Base-by-base conservation (phyloP, 2,797 vertebrate genomes). In the Tolypeutes matacus region DNA sequence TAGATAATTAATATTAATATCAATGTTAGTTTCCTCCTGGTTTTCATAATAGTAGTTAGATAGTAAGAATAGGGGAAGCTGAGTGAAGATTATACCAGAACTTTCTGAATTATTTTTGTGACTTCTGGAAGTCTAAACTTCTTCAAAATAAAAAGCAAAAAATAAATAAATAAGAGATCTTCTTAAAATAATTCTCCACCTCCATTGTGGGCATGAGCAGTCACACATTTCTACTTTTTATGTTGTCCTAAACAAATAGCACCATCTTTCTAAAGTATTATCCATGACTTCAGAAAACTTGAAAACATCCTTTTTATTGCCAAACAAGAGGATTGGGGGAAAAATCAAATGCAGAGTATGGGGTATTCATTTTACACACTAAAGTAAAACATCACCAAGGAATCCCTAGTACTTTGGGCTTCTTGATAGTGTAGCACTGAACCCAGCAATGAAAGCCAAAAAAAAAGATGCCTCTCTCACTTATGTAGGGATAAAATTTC, bases 141-240 rank as follows among this genome's bases (percentile, higher is more conserved):
- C 72, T 95, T 64, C 69, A 83, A 93, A 64, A 23, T 89, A 62
- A 76, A 82, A 86, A 82, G 6, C 5, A 70, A 91, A 64, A 76
- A 39, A 39, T 39, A 87, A 42, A 53, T n/a, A 64, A 69, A 39
- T 39, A 91, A 62, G 23, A 67, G 17, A 15, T 64, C 27, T 82
- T 89, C 49, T 39, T 65, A 67, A 93, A 92, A 83, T 69, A 86
- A 86, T 64, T 92, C n/a, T 20, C 6, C 7, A 83, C 49, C 78
- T 78, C 25, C 12, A 73, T 39, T 93, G 7, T 42, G 34, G 8
- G 2, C 18, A 39, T 29, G 17, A 95, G 14, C 89, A 73, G 42
- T 82, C 62, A 81, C 34, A 60, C 21, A 75, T 86, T 86, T 89
- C 64, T 88, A 53, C 62, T 82, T 94, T 81, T 70, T 77, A 62